phyloP scores from a whole-genome alignment of 2,797 vertebrate species.

The Enteromius argenteus region DNA sequence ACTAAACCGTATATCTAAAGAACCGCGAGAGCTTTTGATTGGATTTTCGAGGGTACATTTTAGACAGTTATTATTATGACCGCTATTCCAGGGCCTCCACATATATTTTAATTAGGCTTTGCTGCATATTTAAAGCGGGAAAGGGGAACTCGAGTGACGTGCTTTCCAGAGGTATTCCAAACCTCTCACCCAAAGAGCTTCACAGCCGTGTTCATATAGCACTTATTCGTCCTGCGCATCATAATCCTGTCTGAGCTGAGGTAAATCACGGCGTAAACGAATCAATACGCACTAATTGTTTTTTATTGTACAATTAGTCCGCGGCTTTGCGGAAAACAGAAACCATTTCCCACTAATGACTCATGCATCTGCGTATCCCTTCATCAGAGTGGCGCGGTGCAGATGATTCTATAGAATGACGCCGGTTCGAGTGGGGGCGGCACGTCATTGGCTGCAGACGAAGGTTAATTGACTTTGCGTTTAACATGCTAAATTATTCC shows the following conservation, averaged over 20 bases:
- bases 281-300: slow-evolving; percentile 57
- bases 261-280: slow-evolving; percentile 51
- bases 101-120: slow-evolving; percentile 49
- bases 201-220: slow-evolving; percentile 4
- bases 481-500: slow-evolving; percentile 70
- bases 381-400: slow-evolving; percentile 49
- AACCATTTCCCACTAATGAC: slow-evolving; percentile 52
- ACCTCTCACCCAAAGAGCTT: slow-evolving; percentile 10
- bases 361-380: slow-evolving; percentile 54
- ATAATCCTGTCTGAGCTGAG: slow-evolving; percentile 40
- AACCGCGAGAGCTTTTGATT: slow-evolving; percentile 46
- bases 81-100: slow-evolving; percentile 46
- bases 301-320: slow-evolving; percentile 45
- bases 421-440: slow-evolving; percentile 25
- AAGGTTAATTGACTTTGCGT: slow-evolving; percentile 67
- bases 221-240: background rate
- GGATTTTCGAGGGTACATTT: slow-evolving; percentile 55
- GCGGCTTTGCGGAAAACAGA: slow-evolving; percentile 42
- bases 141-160: background rate
- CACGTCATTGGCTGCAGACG: slow-evolving; percentile 58
- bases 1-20: slow-evolving; percentile 5
- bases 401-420: slow-evolving; percentile 22
- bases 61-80: slow-evolving; percentile 55
- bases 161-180: background rate
- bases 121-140: background rate